Conservation (phyloP, 2,797 vertebrate genomes). For the Oreortyx pictus region DNA sequence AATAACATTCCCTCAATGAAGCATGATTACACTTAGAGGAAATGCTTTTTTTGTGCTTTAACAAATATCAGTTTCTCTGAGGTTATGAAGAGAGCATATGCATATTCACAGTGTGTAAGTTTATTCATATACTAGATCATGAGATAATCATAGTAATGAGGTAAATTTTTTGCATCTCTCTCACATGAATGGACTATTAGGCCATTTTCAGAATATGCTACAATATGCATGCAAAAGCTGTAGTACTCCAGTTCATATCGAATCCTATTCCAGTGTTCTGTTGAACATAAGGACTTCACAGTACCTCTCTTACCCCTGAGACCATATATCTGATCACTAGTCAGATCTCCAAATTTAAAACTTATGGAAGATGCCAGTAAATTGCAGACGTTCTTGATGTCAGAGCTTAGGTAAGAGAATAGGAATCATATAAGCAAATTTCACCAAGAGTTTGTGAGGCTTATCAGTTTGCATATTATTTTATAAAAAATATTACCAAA, state of each 20-base stretch:
- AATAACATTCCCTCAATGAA: not conserved
- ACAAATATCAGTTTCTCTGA: not conserved
- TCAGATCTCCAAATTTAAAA: not conserved
- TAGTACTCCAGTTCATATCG: not conserved
- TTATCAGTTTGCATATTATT: not conserved
- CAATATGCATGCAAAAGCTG: not conserved
- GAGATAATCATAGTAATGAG: not conserved
- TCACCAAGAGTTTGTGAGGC: not conserved
- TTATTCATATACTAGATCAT: not conserved
- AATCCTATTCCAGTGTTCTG: not conserved
- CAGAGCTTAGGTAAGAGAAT: not conserved
- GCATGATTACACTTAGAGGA: rapidly evolving
- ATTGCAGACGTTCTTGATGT: not conserved
- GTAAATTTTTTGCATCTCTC: not conserved
- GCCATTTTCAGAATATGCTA: not conserved
- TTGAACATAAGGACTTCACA: not conserved
- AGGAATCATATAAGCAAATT: not conserved
- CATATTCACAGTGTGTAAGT: not conserved
- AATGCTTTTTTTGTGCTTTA: not conserved
- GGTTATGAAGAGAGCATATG: not conserved
- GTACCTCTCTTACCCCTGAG: not conserved
- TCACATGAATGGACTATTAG: not conserved
- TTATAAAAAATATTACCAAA: not conserved
- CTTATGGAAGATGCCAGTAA: not conserved
- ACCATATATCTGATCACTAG: too few relatives aligned